These are phyloP conservation scores for Rhinopomastus cyanomelas DNA, from an alignment of 2,113 vertebrate genomes.

Conservation along the genomic window DNA sequence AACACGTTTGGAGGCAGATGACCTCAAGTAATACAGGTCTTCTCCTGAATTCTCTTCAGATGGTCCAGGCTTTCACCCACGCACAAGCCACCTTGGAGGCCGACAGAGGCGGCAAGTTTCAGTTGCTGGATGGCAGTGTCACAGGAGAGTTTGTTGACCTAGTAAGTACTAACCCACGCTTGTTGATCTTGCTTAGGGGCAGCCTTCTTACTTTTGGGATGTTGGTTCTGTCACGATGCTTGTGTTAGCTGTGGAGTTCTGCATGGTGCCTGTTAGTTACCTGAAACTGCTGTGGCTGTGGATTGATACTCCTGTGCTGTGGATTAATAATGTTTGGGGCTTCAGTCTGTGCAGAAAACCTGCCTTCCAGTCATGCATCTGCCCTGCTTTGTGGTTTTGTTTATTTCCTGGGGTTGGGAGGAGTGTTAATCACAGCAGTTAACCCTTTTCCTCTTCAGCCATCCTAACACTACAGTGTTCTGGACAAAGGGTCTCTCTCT, in stretches of 20 bases:
- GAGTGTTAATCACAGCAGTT: neutral
- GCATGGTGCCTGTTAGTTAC: fast-evolving
- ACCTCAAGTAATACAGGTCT: neutral
- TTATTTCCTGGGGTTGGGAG: neutral
- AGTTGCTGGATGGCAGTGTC: constrained; percentile 85
- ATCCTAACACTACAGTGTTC: neutral
- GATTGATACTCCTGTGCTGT: neutral
- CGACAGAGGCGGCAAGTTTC: constrained; percentile 86
- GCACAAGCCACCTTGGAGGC: constrained; percentile 83
- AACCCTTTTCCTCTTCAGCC: neutral
- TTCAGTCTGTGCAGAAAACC: neutral
- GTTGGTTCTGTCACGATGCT: neutral
- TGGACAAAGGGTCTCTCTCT: too few species aligned
- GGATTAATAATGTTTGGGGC: neutral
- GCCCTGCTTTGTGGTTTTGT: neutral
- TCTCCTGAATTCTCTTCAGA: constrained; percentile 66
- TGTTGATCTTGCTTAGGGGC: neutral
- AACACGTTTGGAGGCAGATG: neutral
- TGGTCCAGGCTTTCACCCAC: constrained; percentile 90
- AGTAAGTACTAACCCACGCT: constrained; percentile 74
- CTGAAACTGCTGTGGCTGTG: neutral
- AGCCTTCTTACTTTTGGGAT: neutral
- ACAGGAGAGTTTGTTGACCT: constrained; percentile 87
- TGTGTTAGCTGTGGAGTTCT: neutral
- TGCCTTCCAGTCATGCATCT: neutral